Percentiles rank a stretch among this genome's conserved stretches.
Evolutionary conservation across 2,113 vertebrate genomes (phyloP).

Genomic region (Oceanites oceanicus): DNA sequence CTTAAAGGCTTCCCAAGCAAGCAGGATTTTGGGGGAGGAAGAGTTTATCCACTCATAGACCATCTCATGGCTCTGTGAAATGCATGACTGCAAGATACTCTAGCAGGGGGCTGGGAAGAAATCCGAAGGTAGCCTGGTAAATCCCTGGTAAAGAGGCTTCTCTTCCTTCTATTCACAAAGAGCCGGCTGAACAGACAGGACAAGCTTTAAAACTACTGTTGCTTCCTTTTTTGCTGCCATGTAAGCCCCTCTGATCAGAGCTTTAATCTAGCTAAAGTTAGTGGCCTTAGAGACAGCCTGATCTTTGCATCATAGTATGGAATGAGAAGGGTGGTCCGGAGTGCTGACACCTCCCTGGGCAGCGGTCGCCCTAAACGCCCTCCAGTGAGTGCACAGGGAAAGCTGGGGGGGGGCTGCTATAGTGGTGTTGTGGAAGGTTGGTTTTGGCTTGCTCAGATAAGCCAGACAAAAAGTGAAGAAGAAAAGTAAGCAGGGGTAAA

Average conservation of each 20-base stretch:
- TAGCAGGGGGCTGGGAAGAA: not conserved
- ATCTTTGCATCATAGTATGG: not conserved
- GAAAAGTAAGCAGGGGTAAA: not conserved
- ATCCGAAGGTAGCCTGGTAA: not conserved
- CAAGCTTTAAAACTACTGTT: not conserved
- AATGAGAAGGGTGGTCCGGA: not conserved
- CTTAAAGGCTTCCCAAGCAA: slow-evolving; percentile 52
- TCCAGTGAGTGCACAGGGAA: rapidly evolving
- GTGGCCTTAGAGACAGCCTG: not conserved
- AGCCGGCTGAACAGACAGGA: not conserved
- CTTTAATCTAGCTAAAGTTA: slow-evolving; percentile 4
- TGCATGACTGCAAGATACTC: rapidly evolving
- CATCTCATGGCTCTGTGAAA: not conserved
- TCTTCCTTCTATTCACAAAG: not conserved
- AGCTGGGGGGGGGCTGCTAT: not conserved
- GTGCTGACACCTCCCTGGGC: not conserved
- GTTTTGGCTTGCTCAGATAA: not conserved
- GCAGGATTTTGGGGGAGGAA: slow-evolving; percentile 8
- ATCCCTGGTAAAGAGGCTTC: slow-evolving; percentile 51
- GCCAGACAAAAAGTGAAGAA: not conserved
- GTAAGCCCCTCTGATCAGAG: slow-evolving; percentile 7
- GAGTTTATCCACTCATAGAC: not conserved
- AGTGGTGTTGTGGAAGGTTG: not conserved
- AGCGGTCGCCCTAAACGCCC: rapidly evolving
- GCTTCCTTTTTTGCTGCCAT: not conserved